These are phyloP conservation scores for Heliothis peltigera DNA, from an alignment of 2,888 invertebrate species.

Conservation along the genomic window DNA sequence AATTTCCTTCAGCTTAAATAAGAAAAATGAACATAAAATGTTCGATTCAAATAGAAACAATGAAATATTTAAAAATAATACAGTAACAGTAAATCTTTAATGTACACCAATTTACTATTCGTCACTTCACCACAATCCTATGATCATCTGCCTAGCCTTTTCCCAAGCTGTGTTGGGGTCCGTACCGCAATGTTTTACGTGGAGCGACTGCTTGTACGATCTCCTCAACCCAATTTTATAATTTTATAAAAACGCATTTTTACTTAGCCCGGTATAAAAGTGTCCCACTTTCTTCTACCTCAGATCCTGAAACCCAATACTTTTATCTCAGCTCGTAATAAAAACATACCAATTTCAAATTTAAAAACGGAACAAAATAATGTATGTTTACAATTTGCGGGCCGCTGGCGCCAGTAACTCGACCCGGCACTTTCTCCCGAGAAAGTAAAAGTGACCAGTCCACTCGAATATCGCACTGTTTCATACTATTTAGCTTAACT, in stretches of 20 bases:
- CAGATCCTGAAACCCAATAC: neutral
- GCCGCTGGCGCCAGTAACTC: constrained; percentile 38
- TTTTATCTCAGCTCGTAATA: neutral
- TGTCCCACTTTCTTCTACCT: neutral
- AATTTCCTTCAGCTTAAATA: constrained; percentile 4
- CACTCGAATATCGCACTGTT: constrained; percentile 55
- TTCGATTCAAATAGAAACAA: too few relatives aligned
- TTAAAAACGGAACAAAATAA: constrained; percentile 12
- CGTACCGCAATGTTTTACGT: too few relatives aligned
- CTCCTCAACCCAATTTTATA: too few relatives aligned
- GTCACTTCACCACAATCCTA: too few relatives aligned
- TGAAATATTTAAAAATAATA: too few relatives aligned
- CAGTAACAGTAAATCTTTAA: too few relatives aligned
- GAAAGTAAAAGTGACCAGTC: constrained; percentile 62
- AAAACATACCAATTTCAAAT: neutral
- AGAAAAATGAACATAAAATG: too few relatives aligned
- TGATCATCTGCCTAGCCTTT: too few relatives aligned
- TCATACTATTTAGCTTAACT: constrained; percentile 34
- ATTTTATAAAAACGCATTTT: neutral
- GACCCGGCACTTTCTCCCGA: constrained; percentile 54
- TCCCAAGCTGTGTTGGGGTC: too few relatives aligned
- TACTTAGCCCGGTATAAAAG: neutral
- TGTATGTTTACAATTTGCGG: constrained; percentile 25
- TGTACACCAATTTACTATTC: too few relatives aligned
- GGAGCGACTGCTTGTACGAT: too few relatives aligned